Evolutionary conservation across 2,113 vertebrate genomes (phyloP), one percentile per base, ranked within the genome.

Genomic region (Muntiacus muntjak): DNA sequence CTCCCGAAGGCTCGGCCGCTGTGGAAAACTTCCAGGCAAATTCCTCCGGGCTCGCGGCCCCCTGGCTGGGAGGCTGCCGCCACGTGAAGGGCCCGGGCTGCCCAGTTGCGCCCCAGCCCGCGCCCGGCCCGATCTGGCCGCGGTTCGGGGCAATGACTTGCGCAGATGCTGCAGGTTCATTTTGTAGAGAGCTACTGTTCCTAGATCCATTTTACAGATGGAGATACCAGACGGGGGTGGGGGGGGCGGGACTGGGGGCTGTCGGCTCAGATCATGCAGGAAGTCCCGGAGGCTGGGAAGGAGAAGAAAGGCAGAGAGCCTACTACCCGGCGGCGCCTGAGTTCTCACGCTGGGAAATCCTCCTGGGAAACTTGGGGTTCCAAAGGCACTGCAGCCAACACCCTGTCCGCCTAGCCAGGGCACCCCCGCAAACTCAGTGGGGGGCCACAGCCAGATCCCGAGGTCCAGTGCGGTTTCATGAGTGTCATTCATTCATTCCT

Each of bases 181-280:
- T 89, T 89, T 67, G 89, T 36, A 0, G 84, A 96, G 85, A 94
- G 88, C 93, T 84, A 36, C 93, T 33, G 78, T 94, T 96, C 71
- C 93, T 92, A 97, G 97, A 98, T 98, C 98, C 98, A 97, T 98
- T 97, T 97, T 94, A 97, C 97, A 98, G 97, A 98, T 98, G 94
- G 91, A 97, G 82, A 89, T 82, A 95, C 95, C 97, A 97, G 97
- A 97, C 97, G 94, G 88, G 89, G 97, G 40, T 47, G 47, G 78
- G 84, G 47, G 64, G 81, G 52, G 36, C 45, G 33, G 23, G 21
- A 1, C 6, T 26, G 52, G 62, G 40, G 67, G 47, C 67, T 85
- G 62, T 84, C 76, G 54, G 82, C 78, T 97, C 84, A 96, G 97
- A 81, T 95, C 96, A 95, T 94, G 74, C 97, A 89, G 96, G 97